Conservation (phyloP, 2,113 vertebrate genomes). For the Phrynosoma blainvillii region DNA sequence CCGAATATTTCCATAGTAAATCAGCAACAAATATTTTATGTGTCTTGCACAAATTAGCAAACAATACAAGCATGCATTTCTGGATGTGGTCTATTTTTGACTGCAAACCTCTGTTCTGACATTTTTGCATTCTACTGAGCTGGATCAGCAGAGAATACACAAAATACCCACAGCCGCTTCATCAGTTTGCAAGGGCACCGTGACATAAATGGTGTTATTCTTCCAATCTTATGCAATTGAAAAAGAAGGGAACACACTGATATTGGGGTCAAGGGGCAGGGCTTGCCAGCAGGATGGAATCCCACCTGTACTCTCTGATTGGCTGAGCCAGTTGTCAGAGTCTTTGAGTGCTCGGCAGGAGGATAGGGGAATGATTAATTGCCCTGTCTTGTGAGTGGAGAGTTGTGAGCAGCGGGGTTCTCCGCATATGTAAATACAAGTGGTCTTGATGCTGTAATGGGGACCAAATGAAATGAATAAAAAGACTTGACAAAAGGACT, state of each 20-base stretch:
- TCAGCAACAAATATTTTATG: not conserved
- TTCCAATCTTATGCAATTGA: constrained; percentile 50
- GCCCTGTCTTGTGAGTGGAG: constrained; percentile 88
- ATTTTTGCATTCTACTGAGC: not conserved
- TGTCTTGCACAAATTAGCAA: not conserved
- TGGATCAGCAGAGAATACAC: not conserved
- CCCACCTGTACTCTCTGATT: constrained; percentile 88
- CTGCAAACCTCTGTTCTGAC: not conserved
- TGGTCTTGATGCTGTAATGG: constrained; percentile 77
- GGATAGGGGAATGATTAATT: constrained; percentile 95
- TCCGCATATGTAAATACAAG: constrained; percentile 89
- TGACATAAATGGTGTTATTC: constrained; percentile 51
- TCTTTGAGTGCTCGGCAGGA: constrained; percentile 83
- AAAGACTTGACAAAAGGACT: constrained; percentile 84
- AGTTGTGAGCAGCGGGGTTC: constrained; percentile 88
- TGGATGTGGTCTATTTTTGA: not conserved
- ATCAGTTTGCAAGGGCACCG: constrained; percentile 52
- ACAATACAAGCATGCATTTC: not conserved
- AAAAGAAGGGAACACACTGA: constrained; percentile 60
- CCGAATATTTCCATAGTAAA: too few species aligned
- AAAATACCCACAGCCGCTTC: not conserved
- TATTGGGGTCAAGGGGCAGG: constrained; percentile 71
- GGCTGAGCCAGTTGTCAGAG: constrained; percentile 83
- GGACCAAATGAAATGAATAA: constrained; percentile 76
- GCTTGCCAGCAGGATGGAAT: constrained; percentile 78